Base-by-base conservation (phyloP, 1,140 invertebrate species). In the Sarcophaga bullata region DNA sequence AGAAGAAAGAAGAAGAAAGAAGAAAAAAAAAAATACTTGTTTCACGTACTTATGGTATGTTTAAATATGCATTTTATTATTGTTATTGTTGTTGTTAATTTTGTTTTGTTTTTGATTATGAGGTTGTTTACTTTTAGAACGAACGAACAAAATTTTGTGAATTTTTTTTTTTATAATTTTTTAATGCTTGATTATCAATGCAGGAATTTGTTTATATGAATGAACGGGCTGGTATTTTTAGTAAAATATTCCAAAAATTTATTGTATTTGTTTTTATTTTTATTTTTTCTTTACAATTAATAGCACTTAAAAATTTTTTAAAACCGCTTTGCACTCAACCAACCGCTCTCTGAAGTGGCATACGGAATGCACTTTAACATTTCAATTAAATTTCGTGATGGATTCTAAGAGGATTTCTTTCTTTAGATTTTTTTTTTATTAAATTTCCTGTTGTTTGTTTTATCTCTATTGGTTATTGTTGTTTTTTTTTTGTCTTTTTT, bases 381-480 rank as follows among this genome's bases (percentile, higher is more conserved):
- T 68, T 17, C 62, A 68, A 68, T 68, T 68, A 4, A 68, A 68
- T 68, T 68, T 17, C 62, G 19, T 19, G 54, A 13, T 58, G 54
- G 54, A 58, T 13, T 68, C 62, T 37, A 37, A 37, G 25, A 37
- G 25, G 25, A 37, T 37, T 37, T 37, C 25, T 2, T 37, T 37
- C 25, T 37, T 37, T 37, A 2, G 25, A 2, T 37, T 37, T 37
- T 37, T 37, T 37, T 37, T 37, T 68, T 68, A 68, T 68, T 68
- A 68, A 68, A 68, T 68, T 68, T 68, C 62, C 62, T 68, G 62
- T 68, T 68, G 62, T 68, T 19, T 10, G 25, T 37, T 68, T 68
- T 68, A 68, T 68, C 62, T 58, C 13, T 68, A 19, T 68, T 68
- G n/a, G 62, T 68, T 68, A 6, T 3, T 52, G 8, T 10, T 52